Evolutionary conservation across 1,140 invertebrate species (phyloP), one percentile per base, ranked within the genome.

Genomic region (Papilio glaucus): DNA sequence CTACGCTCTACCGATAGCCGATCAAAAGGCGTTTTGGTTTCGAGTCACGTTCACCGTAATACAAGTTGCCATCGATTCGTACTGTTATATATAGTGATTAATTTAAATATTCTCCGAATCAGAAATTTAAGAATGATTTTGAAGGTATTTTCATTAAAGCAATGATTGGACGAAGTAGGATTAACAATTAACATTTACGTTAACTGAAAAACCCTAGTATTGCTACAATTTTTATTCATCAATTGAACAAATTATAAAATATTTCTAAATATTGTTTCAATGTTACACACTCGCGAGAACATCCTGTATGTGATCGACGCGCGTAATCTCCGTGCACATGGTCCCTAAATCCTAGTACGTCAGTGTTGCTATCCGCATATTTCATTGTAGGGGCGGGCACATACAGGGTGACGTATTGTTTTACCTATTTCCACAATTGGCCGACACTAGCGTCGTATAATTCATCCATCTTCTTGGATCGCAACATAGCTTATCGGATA

Each of bases 321-420:
- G 57, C 71, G 41, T 45, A 71, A 75, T 72, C 73, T 77, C 60
- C 71, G 49, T 42, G 65, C 69, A 71, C 63, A 72, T 71, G 72
- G 41, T 57, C 15, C 39, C 63, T 12, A 69, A 77, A 74, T 74
- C 76, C 70, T 41, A 33, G 26, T 37, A 49, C 67, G 76, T 72
- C 70, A 72, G 49, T 39, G 33, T 29, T 24, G 49, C 61, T 38
- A 77, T 60, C 72, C 70, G 41, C 68, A 61, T 77, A 77, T 72
- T 72, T 73, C 68, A 63, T 72, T 53, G 33, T 42, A 39, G 63
- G 72, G 29, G 57, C 24, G 62, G 6, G 24, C 57, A 71, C 26
- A 53, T 21, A 33, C 33, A 15, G 29, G 24, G 29, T 67, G 39
- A 72, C 61, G 38, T 67, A 33, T 33, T 33, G 29, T 33, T 33